Evolutionary conservation across 1,140 invertebrate genomes (phyloP), one percentile per base, ranked within the genome.

Genomic region (Bombus confusus): DNA sequence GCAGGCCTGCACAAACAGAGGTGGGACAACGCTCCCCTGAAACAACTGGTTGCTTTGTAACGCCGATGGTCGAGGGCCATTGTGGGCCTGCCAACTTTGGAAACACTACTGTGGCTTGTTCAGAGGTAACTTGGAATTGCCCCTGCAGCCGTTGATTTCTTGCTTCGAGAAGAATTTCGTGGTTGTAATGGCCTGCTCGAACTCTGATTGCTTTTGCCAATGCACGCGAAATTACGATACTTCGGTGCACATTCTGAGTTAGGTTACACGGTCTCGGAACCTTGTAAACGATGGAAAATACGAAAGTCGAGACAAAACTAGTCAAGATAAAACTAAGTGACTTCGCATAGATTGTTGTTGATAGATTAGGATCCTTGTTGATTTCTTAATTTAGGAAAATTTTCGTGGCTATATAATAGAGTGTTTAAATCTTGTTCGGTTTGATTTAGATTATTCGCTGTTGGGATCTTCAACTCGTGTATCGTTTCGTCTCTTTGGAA

Each of bases 21-120:
- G 28, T 41, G 57, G 37, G 71, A 82, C 80, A 82, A 41, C 37
- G 71, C 0, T 39, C 9, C 34, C 34, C 15, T 47, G 66, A n/a
- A 82, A 73, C 52, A 41, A 81, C 80, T 31, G 80, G 52, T 81
- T 74, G 71, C 80, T 41, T 47, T 62, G 37, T 43, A 79, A 52
- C n/a, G 25, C 39, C 6, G 34, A 57, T 59, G 52, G 47, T 59
- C 52, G 39, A 75, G 43, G 73, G 31, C n/a, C 73, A 34, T 59
- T 59, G 31, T 12, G n/a, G 31, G 22, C 5, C 74, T 76, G 31
- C 31, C 25, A 76, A 76, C 74, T 76, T 76, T 34, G 39, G 28
- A 5, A 31, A 47, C 71, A n/a, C 15, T 28, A 73, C 43, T 73
- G 41, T 41, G 71, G 71, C 41, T 31, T 73, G 41, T 47, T 12